phyloP scores from a whole-genome alignment of 2,888 invertebrate genomes.

The Pseudococcus viburni region DNA sequence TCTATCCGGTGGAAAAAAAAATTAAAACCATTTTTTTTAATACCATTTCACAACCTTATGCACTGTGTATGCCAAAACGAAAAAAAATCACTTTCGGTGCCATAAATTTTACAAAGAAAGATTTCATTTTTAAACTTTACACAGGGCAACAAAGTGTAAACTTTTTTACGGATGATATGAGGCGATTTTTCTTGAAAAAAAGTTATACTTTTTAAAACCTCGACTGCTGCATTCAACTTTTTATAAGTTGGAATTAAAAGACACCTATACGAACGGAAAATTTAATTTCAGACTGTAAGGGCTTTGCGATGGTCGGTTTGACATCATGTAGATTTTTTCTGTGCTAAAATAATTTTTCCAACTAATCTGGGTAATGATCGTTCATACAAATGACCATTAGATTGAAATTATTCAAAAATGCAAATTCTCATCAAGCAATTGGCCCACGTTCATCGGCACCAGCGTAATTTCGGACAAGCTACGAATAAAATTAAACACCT shows the following conservation, averaged over 20 bases:
- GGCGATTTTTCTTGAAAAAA: conserved; percentile 5
- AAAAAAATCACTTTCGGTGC: background rate
- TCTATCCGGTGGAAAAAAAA: background rate
- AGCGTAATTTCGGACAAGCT: no score
- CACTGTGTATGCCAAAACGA: background rate
- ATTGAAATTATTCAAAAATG: no score
- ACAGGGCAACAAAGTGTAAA: conserved; percentile 28
- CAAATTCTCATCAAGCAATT: no score
- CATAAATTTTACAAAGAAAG: conserved; percentile 17
- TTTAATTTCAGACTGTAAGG: conserved; percentile 43
- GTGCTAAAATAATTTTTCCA: background rate
- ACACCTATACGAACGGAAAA: background rate
- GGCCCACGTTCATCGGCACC: no score
- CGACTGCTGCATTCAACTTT: conserved; percentile 24
- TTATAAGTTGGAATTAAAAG: conserved; percentile 37
- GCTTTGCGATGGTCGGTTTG: background rate
- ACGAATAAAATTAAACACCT: no score
- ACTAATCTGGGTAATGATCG: background rate
- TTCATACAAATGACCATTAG: no score
- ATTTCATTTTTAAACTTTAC: conserved; percentile 21
- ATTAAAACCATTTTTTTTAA: background rate
- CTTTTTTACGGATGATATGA: conserved; percentile 34
- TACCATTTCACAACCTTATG: background rate
- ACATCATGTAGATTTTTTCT: background rate
- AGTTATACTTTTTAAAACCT: conserved; percentile 14